Conservation (phyloP, 2,113 vertebrate genomes). For the Gavialis gangeticus region DNA sequence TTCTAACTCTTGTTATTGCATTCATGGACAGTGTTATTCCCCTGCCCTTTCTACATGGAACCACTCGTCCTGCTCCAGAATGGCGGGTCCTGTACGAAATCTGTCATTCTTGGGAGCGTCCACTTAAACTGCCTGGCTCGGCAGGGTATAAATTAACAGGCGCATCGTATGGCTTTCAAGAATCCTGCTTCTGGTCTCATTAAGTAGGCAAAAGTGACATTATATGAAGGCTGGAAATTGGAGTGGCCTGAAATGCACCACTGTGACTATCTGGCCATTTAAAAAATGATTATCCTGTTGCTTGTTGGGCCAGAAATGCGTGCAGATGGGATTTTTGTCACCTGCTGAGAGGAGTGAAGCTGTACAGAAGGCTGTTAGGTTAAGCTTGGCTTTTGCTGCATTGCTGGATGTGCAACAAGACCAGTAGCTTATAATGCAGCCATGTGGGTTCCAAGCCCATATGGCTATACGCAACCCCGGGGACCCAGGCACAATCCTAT, state of each 20-base stretch:
- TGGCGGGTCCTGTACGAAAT: constrained; percentile 25
- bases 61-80: constrained; percentile 39
- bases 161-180: constrained; percentile 10
- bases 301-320: constrained; percentile 21
- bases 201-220: constrained; percentile 43
- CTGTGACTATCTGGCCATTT: constrained; percentile 51
- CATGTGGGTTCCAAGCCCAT: neutral
- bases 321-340: constrained; percentile 5
- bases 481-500: neutral
- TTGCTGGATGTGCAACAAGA: neutral
- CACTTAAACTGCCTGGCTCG: constrained; percentile 42
- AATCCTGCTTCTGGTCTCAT: constrained; percentile 48
- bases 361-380: rapidly evolving
- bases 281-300: constrained; percentile 8
- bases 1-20: neutral
- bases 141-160: constrained; percentile 33
- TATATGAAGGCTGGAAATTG: constrained; percentile 47
- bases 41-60: constrained; percentile 30
- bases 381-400: neutral
- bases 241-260: constrained; percentile 34
- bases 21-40: constrained; percentile 10
- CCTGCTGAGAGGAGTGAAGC: constrained; percentile 33
- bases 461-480: neutral
- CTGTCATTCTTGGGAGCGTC: constrained; percentile 49
- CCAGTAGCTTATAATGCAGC: rapidly evolving